These are phyloP conservation scores for Podilymbus podiceps DNA, from an alignment of 2,113 vertebrate genomes.

Conservation along the genomic window DNA sequence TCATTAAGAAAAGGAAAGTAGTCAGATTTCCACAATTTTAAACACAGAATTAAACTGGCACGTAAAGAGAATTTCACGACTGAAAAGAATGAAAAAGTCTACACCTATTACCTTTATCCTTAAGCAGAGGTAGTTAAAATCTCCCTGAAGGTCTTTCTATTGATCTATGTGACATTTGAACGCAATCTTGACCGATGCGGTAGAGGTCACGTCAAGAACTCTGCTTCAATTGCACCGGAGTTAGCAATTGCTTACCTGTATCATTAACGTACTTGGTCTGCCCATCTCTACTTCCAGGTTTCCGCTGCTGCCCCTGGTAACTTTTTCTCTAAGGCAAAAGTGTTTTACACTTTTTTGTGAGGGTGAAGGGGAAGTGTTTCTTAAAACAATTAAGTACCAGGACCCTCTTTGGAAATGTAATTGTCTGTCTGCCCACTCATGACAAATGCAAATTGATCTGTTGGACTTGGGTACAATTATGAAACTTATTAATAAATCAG, in stretches of 20 bases:
- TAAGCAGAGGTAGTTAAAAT: background rate
- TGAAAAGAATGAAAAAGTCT: background rate
- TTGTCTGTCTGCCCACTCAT: background rate
- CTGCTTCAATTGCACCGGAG: background rate
- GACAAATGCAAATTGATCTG: background rate
- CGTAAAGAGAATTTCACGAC: background rate
- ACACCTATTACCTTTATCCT: too few species aligned
- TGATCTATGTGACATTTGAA: background rate
- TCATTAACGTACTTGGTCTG: background rate
- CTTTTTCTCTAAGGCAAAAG: background rate
- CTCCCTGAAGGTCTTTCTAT: background rate
- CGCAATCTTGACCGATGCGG: background rate
- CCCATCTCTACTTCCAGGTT: background rate
- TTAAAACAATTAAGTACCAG: background rate
- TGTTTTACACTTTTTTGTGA: background rate
- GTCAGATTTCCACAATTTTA: background rate
- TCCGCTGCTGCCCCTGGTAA: background rate
- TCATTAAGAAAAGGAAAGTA: background rate
- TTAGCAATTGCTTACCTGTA: background rate
- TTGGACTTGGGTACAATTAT: background rate
- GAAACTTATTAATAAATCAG: background rate
- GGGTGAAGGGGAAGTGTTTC: background rate
- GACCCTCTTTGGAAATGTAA: background rate
- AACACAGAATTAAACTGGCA: background rate
- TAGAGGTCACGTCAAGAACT: background rate